Conservation (phyloP, 2,113 vertebrate species). For the Mormoops blainvillei region DNA sequence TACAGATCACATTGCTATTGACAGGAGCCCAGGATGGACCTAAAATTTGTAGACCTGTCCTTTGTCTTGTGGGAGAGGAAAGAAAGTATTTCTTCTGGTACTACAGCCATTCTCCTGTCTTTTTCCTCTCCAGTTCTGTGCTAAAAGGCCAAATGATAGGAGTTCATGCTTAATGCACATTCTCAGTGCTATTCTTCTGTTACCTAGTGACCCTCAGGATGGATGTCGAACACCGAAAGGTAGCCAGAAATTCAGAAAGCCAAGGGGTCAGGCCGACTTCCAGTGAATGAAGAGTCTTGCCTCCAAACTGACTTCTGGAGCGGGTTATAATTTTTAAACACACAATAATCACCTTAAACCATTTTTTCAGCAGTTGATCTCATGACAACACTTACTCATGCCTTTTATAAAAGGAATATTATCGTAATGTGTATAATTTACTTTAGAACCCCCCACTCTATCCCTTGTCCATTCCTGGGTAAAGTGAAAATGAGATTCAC, state of each 20-base stretch:
- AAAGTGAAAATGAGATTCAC: background rate
- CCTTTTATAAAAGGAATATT: background rate
- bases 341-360: background rate
- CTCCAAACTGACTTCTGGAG: conserved; percentile 18
- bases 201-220: conserved; percentile 63
- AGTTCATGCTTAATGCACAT: conserved; percentile 62
- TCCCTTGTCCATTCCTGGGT: background rate
- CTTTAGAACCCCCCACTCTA: background rate
- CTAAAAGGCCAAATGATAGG: conserved; percentile 53
- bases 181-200: conserved; percentile 59
- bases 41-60: conserved; percentile 61
- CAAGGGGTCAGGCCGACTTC: conserved; percentile 53
- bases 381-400: background rate
- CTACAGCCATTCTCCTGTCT: conserved; percentile 57
- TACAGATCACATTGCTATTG: conserved; percentile 63
- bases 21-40: conserved; percentile 57
- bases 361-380: background rate
- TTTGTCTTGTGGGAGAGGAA: conserved; percentile 72
- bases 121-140: conserved; percentile 37
- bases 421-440: background rate
- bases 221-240: conserved; percentile 31
- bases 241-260: conserved; percentile 54
- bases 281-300: background rate
- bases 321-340: background rate
- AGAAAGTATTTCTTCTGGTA: conserved; percentile 66